phyloP scores from a whole-genome alignment of 2,797 vertebrate genomes.

The Phataginus tricuspis region DNA sequence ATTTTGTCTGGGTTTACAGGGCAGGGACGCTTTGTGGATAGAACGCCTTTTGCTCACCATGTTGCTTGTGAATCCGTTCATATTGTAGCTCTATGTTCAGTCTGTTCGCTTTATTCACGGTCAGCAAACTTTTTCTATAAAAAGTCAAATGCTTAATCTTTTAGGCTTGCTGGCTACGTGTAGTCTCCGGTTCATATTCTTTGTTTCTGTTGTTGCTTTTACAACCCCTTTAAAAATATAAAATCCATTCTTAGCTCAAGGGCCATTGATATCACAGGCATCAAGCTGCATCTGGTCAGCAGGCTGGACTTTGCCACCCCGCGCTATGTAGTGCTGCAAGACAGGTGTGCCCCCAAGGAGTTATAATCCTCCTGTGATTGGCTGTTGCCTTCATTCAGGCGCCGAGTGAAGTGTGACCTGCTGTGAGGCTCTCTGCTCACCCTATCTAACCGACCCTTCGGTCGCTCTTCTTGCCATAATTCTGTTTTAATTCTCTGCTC shows the following conservation, averaged over 20 bases:
- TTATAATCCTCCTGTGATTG: background rate
- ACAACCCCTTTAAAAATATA: background rate
- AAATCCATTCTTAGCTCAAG: background rate
- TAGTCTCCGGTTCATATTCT: background rate
- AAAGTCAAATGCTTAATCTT: background rate
- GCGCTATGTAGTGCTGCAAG: background rate
- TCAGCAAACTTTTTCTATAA: background rate
- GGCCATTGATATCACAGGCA: background rate
- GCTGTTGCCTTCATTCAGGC: background rate
- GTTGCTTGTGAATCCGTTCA: background rate
- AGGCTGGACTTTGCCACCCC: rapidly evolving
- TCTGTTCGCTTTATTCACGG: background rate
- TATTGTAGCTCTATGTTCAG: background rate
- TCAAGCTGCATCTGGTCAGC: background rate
- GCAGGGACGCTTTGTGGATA: background rate
- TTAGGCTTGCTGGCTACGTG: background rate
- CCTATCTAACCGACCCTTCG: background rate
- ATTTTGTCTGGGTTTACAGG: background rate
- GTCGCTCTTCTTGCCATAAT: background rate
- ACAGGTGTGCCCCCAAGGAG: rapidly evolving
- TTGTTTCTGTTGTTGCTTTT: background rate
- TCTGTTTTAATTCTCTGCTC: background rate
- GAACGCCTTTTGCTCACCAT: background rate
- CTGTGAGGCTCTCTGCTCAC: background rate
- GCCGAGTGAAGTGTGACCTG: background rate